Percentiles rank a stretch among this genome's conserved stretches.
These are phyloP conservation scores for Hydrophis major DNA, from an alignment of 2,797 vertebrate species.

Conservation along the genomic window DNA sequence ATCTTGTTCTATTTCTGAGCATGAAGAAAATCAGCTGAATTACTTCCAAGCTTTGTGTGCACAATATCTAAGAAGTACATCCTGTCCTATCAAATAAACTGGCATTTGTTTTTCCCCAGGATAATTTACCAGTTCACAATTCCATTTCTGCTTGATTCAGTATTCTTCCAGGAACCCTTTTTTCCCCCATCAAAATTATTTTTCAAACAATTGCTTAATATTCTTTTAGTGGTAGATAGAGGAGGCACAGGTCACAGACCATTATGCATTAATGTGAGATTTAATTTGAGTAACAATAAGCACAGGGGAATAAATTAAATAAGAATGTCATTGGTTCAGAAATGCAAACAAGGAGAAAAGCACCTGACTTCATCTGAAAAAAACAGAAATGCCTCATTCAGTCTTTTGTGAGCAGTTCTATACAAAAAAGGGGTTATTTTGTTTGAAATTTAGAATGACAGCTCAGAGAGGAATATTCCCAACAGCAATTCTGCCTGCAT, in stretches of 20 bases:
- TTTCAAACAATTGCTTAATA: slow-evolving; percentile 17
- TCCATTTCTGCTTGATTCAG: background rate
- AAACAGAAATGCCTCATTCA: background rate
- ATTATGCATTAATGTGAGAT: slow-evolving; percentile 16
- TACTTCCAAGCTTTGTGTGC: background rate
- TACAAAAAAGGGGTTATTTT: slow-evolving; percentile 41
- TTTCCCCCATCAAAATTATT: slow-evolving; percentile 31
- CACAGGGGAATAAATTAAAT: slow-evolving; percentile 13
- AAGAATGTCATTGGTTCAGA: slow-evolving; percentile 30
- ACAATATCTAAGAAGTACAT: background rate
- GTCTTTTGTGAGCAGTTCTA: slow-evolving; percentile 5
- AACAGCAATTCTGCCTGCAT: slow-evolving; percentile 27
- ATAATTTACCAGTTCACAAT: background rate
- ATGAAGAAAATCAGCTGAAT: background rate
- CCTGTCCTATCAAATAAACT: background rate
- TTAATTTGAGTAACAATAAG: slow-evolving; percentile 18
- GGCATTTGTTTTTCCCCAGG: slow-evolving; percentile 8
- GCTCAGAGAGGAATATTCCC: slow-evolving; percentile 33
- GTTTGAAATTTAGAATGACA: slow-evolving; percentile 34
- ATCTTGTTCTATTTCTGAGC: background rate
- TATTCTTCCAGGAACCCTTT: slow-evolving; percentile 33
- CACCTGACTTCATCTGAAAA: background rate
- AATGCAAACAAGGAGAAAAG: background rate
- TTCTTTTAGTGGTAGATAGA: background rate
- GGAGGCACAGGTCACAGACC: background rate